Percentiles rank a stretch among this genome's conserved stretches.
Conservation (phyloP, 2,113 vertebrate species). For the Tragelaphus scriptus region DNA sequence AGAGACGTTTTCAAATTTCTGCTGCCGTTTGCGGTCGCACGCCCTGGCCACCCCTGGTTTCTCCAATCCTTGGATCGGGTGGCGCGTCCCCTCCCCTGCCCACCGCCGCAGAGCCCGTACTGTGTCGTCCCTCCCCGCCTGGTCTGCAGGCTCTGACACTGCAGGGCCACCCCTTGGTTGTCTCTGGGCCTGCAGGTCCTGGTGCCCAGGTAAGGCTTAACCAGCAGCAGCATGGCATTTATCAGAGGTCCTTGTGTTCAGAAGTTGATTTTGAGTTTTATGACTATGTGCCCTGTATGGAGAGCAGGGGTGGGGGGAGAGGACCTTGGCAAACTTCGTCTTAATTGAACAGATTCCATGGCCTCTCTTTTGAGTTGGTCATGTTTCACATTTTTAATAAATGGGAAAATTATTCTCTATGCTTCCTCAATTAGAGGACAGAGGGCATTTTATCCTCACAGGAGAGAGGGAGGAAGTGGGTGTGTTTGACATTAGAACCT, state of each 20-base stretch:
- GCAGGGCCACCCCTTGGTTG: background rate
- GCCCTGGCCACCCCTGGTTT: background rate
- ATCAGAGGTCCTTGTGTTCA: background rate
- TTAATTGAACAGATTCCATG: background rate
- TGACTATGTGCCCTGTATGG: accelerated
- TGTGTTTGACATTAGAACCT: background rate
- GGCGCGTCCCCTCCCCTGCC: background rate
- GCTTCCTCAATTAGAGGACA: background rate
- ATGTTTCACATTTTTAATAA: background rate
- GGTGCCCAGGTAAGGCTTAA: background rate
- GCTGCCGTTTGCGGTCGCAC: accelerated
- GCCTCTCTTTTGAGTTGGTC: background rate
- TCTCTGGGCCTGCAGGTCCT: background rate
- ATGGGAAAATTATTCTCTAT: background rate
- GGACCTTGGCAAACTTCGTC: background rate
- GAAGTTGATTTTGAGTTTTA: background rate
- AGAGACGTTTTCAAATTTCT: background rate
- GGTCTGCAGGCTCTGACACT: too few relatives aligned
- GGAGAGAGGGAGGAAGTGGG: background rate
- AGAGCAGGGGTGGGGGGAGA: background rate
- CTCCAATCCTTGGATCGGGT: background rate
- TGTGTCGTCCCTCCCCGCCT: too few relatives aligned
- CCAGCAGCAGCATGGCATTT: accelerated
- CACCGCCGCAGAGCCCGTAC: background rate
- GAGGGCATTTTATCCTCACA: background rate